Conservation (phyloP, 2,113 vertebrate species). For the Syngnathoides biaculeatus region DNA sequence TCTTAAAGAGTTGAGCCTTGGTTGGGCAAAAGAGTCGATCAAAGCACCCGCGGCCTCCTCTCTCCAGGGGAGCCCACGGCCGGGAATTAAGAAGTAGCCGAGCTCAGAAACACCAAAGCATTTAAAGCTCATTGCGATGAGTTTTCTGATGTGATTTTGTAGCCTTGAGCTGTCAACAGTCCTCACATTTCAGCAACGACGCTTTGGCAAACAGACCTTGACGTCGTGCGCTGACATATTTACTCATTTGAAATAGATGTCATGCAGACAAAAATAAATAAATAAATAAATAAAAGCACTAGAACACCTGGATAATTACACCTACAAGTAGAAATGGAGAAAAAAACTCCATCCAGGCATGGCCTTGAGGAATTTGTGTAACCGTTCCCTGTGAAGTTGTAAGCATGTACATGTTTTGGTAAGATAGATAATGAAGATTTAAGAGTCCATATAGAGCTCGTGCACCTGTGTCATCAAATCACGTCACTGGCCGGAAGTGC, state of each 20-base stretch:
- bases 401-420: no score
- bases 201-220: slow-evolving; percentile 30
- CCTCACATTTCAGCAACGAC: slow-evolving; percentile 53
- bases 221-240: not conserved
- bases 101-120: slow-evolving; percentile 49
- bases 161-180: slow-evolving; percentile 47
- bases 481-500: no score
- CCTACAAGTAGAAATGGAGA: not conserved
- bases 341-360: no score
- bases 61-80: slow-evolving; percentile 41
- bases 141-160: slow-evolving; percentile 56
- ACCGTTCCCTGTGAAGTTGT: no score
- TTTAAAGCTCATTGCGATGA: slow-evolving; percentile 60
- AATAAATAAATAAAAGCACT: no score
- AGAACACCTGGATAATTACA: not conserved
- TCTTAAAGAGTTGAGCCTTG: slow-evolving; percentile 41
- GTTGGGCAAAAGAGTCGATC: slow-evolving; percentile 52
- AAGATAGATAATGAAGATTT: no score
- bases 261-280: not conserved
- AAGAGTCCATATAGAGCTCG: no score
- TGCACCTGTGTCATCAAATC: no score
- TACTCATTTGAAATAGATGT: not conserved
- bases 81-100: slow-evolving; percentile 46
- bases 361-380: no score
- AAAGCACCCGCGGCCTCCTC: slow-evolving; percentile 43